Base-by-base conservation (phyloP, 1,140 invertebrate species). In the Ericerus pela region DNA sequence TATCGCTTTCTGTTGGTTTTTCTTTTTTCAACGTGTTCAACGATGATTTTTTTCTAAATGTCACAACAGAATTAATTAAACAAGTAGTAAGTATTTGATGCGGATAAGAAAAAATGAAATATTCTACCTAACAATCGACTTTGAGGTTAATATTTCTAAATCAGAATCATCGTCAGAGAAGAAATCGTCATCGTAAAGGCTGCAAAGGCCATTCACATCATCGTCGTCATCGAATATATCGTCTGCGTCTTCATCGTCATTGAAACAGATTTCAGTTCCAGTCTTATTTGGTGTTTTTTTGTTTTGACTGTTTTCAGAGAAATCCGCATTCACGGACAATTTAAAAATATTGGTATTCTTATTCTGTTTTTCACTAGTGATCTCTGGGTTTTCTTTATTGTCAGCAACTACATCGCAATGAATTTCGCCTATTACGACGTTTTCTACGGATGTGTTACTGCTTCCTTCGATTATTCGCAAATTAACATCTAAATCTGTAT, bases 61-160 rank as follows among this genome's bases (percentile, higher is more conserved):
- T n/a, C n/a, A n/a, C n/a, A n/a, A n/a, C n/a, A n/a, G n/a, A n/a
- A n/a, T n/a, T n/a, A n/a, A n/a, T n/a, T n/a, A n/a, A n/a, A n/a
- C n/a, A n/a, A n/a, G n/a, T n/a, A n/a, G n/a, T n/a, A n/a, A n/a
- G n/a, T n/a, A n/a, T n/a, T n/a, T n/a, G n/a, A n/a, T n/a, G n/a
- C n/a, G n/a, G n/a, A n/a, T n/a, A n/a, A n/a, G n/a, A n/a, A n/a
- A 8, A 41, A 41, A 41, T 41, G n/a, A 47, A 24, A 20, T 5
- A n/a, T n/a, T 14, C 10, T 24, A 47, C 41, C 41, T 47, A 2
- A 47, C 14, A 14, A 47, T 47, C 11, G 41, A 24, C 26, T 47
- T 47, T 10, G 41, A 47, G 12, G 26, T 24, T 24, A 47, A 47
- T 24, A 47, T 47, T 47, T 47, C 41, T 22, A 47, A 47, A 47